These are phyloP conservation scores for Drosophila pseudotakahashii DNA, from an alignment of 2,888 invertebrate genomes.

Conservation along the genomic window DNA sequence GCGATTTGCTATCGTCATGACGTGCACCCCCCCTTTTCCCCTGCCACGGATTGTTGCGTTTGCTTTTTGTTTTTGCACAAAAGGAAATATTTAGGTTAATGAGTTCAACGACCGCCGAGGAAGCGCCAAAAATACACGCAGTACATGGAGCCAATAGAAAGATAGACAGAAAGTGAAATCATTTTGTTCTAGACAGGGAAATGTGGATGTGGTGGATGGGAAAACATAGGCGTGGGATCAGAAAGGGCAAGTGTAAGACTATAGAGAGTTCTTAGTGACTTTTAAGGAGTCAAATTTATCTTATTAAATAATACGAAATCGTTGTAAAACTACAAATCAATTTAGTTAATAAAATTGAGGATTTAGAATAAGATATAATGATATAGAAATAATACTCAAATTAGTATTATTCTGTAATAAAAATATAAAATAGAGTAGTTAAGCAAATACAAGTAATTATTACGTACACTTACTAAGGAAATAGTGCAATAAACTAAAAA, in stretches of 20 bases:
- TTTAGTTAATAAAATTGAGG: neutral
- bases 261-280: neutral
- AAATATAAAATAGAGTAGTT: too few relatives aligned
- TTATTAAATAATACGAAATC: neutral
- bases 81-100: conserved; percentile 76
- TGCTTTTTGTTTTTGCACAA: conserved; percentile 50
- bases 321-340: neutral
- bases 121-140: conserved; percentile 49
- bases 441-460: too few relatives aligned
- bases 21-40: neutral
- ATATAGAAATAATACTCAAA: too few relatives aligned
- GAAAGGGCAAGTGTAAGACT: neutral
- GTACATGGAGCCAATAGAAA: conserved; percentile 41
- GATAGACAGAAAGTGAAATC: conserved; percentile 63
- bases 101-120: conserved; percentile 79
- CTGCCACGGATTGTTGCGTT: conserved; percentile 18
- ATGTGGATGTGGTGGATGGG: neutral
- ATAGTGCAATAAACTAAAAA: too few relatives aligned
- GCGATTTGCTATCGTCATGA: conserved; percentile 19
- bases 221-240: neutral
- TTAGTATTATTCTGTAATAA: too few relatives aligned
- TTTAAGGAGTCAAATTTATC: neutral
- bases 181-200: conserved; percentile 13
- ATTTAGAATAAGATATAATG: too few relatives aligned
- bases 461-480: too few relatives aligned